These are phyloP conservation scores for Trichomalopsis sarcophagae DNA, from an alignment of 1,140 invertebrate species.

Conservation along the genomic window DNA sequence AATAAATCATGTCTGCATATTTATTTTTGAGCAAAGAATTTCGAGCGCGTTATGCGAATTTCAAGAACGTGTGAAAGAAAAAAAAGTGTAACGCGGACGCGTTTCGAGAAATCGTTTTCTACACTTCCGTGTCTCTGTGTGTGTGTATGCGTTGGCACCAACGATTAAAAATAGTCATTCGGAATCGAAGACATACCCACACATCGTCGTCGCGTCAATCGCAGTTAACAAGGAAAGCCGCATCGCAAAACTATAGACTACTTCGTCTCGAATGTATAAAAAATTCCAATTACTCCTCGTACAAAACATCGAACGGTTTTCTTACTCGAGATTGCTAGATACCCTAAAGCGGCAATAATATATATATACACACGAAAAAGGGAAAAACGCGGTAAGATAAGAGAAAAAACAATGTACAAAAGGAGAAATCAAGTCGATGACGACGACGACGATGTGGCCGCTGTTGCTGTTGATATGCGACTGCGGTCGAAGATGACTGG, in stretches of 20 bases:
- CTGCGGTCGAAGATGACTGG: neutral
- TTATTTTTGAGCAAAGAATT: neutral
- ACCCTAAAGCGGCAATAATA: neutral
- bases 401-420: conserved; percentile 18
- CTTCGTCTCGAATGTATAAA: neutral
- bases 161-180: neutral
- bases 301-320: neutral
- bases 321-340: neutral
- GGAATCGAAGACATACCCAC: neutral
- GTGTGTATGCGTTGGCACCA: conserved; percentile 24
- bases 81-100: neutral
- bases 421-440: neutral
- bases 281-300: neutral
- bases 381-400: neutral
- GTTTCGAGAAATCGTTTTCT: neutral
- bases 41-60: neutral
- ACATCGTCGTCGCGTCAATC: neutral
- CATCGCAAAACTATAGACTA: neutral
- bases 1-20: neutral
- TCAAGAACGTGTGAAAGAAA: neutral
- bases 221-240: neutral
- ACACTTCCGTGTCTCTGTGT: neutral
- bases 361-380: neutral
- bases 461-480: conserved; percentile 44
- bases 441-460: neutral